phyloP scores from a whole-genome alignment of 2,113 vertebrate species.

The Psittacula cyanocephala region DNA sequence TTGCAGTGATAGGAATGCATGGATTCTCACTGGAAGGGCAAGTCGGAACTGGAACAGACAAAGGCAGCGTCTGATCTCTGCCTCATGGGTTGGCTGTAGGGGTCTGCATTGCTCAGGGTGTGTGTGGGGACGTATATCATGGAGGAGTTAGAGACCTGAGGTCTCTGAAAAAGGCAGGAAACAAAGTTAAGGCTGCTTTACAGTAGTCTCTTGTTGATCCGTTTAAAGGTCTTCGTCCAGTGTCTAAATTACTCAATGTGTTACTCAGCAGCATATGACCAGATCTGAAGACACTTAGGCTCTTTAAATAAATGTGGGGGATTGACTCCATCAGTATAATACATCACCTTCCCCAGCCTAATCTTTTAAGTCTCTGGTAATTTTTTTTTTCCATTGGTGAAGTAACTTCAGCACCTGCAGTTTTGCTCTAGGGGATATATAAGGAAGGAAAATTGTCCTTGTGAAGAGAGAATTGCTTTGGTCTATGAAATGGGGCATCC shows the following conservation, averaged over 20 bases:
- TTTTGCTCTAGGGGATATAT: conserved; percentile 34
- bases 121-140: rapidly evolving
- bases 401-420: not conserved
- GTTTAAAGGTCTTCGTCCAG: not conserved
- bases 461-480: conserved; percentile 30
- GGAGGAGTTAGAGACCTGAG: not conserved
- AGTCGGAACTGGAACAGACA: not conserved
- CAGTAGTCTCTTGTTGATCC: rapidly evolving
- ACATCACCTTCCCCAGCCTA: not conserved
- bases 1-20: not conserved
- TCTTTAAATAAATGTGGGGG: not conserved
- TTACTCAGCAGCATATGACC: not conserved
- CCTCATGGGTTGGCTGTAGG: rapidly evolving
- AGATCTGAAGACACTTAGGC: not conserved
- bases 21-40: not conserved
- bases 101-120: not conserved
- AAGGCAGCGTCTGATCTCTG: rapidly evolving
- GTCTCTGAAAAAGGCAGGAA: not conserved
- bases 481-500: conserved; percentile 24
- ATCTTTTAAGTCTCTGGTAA: conserved; percentile 34
- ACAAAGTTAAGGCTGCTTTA: not conserved
- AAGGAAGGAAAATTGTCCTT: conserved; percentile 40
- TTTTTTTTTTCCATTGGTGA: conserved; percentile 21
- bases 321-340: not conserved
- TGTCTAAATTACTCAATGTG: not conserved